A percentile compares a stretch with the other conserved stretches of the same genome.
Evolutionary conservation across 2,888 invertebrate species (phyloP).

Genomic region (Watsonalla binaria): DNA sequence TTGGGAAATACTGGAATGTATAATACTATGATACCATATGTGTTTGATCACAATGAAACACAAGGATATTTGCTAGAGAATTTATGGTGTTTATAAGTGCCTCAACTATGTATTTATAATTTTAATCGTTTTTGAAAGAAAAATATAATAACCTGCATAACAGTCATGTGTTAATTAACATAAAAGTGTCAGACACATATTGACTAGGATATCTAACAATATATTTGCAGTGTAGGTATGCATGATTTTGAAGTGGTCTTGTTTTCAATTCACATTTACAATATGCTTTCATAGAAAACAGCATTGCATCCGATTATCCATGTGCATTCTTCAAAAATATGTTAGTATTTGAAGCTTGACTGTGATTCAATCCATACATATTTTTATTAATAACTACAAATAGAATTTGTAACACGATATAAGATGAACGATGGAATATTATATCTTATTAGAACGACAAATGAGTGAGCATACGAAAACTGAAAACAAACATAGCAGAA

Average conservation of each 20-base stretch:
- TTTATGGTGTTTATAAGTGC: too few species aligned
- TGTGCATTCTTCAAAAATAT: background rate
- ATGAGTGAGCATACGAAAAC: background rate
- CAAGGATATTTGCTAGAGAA: too few species aligned
- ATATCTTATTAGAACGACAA: background rate
- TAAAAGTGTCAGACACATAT: too few species aligned
- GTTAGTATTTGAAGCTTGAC: background rate
- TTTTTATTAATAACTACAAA: background rate
- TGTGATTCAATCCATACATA: background rate
- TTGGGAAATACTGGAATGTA: constrained; percentile 3
- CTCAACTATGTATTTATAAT: too few species aligned
- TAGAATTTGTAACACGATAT: background rate
- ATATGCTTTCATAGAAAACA: too few species aligned
- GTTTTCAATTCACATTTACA: too few species aligned
- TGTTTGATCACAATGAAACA: background rate
- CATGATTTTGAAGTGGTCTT: too few species aligned
- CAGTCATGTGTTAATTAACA: too few species aligned
- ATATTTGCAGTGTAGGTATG: too few species aligned
- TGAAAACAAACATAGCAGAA: background rate
- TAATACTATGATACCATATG: background rate
- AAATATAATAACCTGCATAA: too few species aligned
- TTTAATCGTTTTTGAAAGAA: too few species aligned
- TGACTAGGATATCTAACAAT: too few species aligned
- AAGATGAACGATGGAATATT: background rate
- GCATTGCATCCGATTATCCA: background rate